Base-by-base conservation (phyloP, 2,797 vertebrate genomes). In the Helicolenus hilgendorfi region DNA sequence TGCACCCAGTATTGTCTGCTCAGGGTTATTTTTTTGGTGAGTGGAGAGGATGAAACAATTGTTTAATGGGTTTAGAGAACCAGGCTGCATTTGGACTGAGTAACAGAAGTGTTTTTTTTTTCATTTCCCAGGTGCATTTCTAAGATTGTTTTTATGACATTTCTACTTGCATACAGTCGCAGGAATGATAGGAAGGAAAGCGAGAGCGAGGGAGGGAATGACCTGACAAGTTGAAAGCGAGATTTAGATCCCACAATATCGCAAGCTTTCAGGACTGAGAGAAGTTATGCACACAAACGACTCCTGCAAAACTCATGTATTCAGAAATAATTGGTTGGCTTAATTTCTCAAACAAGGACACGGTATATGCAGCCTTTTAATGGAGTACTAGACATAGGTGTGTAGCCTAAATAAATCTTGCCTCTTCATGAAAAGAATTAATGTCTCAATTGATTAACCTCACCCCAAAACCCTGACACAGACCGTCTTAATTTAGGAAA, bases 91-190 rank as follows among this genome's bases (percentile, higher is more conserved):
- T 76, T 72, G 20, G 33, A 69, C 18, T 45, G 11, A 53, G 10
- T 15, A 59, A 62, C 55, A 59, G 13, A 77, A 38, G 27, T 59
- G 22, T 2, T 1, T n/a, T 31, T 27, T 26, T 29, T 45, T n/a
- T 29, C 1, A 41, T 22, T 58, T 71, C 38, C 62, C 41, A 71
- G 63, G 67, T 83, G 79, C 11, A 67, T 83, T 78, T 82, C 18
- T 15, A 26, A 72, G 79, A 86, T 89, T 73, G 71, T 83, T 83
- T 85, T 83, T 72, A 29, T 78, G 59, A 27, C 15, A 72, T 85
- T 89, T 86, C 41, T 80, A n/a, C 70, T 77, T 70, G 7, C 41
- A 10, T 63, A 77, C 10, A 35, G 35, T 75, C 4, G 31, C 7
- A 80, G 79, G 26, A 64, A 60, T 33, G 33, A 77, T 71, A 49